These are phyloP conservation scores for Drosophila arawakana DNA, from an alignment of 1,140 invertebrate species.

Conservation along the genomic window DNA sequence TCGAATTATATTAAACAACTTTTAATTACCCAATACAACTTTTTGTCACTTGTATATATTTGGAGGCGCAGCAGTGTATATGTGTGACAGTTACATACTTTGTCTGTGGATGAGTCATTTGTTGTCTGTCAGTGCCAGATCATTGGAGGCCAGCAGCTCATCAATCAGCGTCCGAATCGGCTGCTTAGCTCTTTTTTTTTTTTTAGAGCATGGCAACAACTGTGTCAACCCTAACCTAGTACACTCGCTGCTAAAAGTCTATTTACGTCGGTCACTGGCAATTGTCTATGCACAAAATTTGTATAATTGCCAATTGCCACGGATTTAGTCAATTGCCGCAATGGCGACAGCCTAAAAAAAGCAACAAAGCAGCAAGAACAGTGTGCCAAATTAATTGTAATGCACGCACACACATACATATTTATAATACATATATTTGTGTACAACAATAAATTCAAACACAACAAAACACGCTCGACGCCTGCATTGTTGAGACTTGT, in stretches of 20 bases:
- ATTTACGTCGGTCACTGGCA: slow-evolving; percentile 47
- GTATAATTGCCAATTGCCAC: slow-evolving; percentile 80
- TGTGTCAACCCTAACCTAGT: slow-evolving; percentile 49
- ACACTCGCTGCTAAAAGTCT: slow-evolving; percentile 37
- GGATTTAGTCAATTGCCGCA: slow-evolving; percentile 77
- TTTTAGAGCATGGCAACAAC: slow-evolving; percentile 12
- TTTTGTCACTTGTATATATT: not conserved
- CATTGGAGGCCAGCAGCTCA: slow-evolving; percentile 64
- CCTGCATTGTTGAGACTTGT: slow-evolving; percentile 55
- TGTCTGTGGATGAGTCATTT: slow-evolving; percentile 56
- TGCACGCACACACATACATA: slow-evolving; percentile 26
- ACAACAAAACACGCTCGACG: slow-evolving; percentile 54
- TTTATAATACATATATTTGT: slow-evolving; percentile 3
- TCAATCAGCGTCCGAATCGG: slow-evolving; percentile 61
- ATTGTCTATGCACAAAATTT: slow-evolving; percentile 71
- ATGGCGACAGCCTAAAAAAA: slow-evolving; percentile 55
- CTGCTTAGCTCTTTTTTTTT: not conserved
- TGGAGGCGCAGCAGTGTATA: not conserved
- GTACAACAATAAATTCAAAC: slow-evolving; percentile 70
- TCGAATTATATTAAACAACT: not conserved
- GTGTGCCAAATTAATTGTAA: slow-evolving; percentile 80
- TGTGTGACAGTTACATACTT: slow-evolving; percentile 28
- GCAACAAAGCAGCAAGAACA: slow-evolving; percentile 31
- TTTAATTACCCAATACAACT: not conserved
- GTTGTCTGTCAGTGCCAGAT: slow-evolving; percentile 61